These are phyloP conservation scores for Zaprionus nigranus DNA, from an alignment of 1,140 invertebrate species.

Conservation along the genomic window DNA sequence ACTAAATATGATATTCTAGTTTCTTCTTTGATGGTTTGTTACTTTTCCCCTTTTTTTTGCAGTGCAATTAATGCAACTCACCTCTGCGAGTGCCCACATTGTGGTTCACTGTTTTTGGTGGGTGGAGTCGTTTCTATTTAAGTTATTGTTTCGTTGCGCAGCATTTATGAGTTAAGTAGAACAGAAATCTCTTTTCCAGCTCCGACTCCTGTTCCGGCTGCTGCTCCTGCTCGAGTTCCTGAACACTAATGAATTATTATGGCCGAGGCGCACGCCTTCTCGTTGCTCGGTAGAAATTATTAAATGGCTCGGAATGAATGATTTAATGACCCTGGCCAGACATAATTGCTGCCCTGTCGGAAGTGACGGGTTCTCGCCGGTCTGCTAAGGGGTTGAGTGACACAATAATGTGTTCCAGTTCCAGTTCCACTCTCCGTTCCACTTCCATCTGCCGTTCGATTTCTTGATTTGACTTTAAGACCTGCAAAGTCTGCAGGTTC, in stretches of 20 bases:
- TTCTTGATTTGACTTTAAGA: neutral
- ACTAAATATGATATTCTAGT: no score
- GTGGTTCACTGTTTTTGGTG: slow-evolving; percentile 32
- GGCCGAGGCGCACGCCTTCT: slow-evolving; percentile 47
- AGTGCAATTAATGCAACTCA: slow-evolving; percentile 3
- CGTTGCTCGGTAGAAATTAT: slow-evolving; percentile 66
- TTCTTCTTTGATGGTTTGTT: neutral
- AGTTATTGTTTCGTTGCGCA: slow-evolving; percentile 70
- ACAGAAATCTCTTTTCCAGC: neutral
- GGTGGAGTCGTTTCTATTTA: slow-evolving; percentile 51
- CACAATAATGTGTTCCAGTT: slow-evolving; percentile 39
- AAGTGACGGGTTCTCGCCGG: slow-evolving; percentile 54
- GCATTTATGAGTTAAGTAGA: slow-evolving; percentile 57
- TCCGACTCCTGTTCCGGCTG: slow-evolving; percentile 28
- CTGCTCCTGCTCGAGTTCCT: slow-evolving; percentile 10
- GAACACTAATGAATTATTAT: slow-evolving; percentile 76
- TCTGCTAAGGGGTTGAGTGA: slow-evolving; percentile 53
- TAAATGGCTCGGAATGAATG: slow-evolving; percentile 83
- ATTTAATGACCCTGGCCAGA: slow-evolving; percentile 73
- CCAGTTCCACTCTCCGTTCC: slow-evolving; percentile 18
- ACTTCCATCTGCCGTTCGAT: neutral
- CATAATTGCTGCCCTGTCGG: slow-evolving; percentile 64
- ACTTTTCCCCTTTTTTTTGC: neutral
- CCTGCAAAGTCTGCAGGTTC: neutral
- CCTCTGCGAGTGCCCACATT: slow-evolving; percentile 45